Conservation (phyloP, 2,888 invertebrate genomes). For the Pogonocherus hispidulus region DNA sequence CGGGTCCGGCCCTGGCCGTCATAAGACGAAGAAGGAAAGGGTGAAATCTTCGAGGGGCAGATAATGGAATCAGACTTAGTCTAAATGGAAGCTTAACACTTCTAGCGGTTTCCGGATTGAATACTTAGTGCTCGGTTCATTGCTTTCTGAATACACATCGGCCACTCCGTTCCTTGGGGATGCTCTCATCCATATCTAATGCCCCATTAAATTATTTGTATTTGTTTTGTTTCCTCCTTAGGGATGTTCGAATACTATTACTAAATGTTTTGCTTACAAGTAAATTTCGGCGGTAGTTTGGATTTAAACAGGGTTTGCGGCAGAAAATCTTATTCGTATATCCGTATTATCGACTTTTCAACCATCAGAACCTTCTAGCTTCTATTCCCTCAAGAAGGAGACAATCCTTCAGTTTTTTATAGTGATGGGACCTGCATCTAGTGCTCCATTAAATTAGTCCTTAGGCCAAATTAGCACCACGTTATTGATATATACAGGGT, state of each 20-base stretch:
- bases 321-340: no score
- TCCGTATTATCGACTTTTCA: no score
- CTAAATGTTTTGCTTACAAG: not conserved
- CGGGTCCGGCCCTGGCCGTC: slow-evolving; percentile 37
- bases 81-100: slow-evolving; percentile 70
- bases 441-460: no score
- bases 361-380: no score
- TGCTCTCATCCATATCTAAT: slow-evolving; percentile 59
- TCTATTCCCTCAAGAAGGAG: no score
- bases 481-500: no score
- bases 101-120: slow-evolving; percentile 68
- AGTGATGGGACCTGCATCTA: no score
- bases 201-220: slow-evolving; percentile 66
- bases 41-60: slow-evolving; percentile 67
- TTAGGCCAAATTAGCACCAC: no score
- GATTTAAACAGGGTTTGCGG: not conserved
- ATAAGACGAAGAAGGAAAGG: slow-evolving; percentile 56
- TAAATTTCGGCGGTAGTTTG: not conserved
- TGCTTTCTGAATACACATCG: slow-evolving; percentile 65
- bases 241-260: not conserved
- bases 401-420: no score
- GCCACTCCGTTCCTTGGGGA: slow-evolving; percentile 58
- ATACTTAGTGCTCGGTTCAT: slow-evolving; percentile 67
- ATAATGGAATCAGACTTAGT: slow-evolving; percentile 70
- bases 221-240: slow-evolving; percentile 54